Evolutionary conservation across 2,888 invertebrate species (phyloP).

Genomic region (Synergus gifuensis): DNA sequence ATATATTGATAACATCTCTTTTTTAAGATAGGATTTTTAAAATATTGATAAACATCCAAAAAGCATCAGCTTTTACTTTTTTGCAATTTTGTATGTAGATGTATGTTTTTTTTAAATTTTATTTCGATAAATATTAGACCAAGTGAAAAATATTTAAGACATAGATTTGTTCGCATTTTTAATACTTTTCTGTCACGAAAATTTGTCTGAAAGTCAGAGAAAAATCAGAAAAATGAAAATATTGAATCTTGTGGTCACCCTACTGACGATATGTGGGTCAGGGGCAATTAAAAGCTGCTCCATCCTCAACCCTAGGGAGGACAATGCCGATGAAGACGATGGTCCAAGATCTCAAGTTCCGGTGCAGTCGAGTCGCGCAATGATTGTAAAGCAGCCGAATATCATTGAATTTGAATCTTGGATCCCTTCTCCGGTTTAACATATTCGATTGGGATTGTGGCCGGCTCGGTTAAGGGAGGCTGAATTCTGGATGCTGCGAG

Average conservation of each 20-base stretch:
- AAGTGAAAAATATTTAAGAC: too few species aligned
- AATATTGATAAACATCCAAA: too few species aligned
- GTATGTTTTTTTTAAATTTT: too few species aligned
- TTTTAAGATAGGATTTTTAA: too few species aligned
- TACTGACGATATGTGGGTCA: constrained; percentile 25
- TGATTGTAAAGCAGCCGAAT: constrained; percentile 43
- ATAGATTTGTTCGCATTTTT: too few species aligned
- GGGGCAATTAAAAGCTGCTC: constrained; percentile 31
- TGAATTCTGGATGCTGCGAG: constrained; percentile 44
- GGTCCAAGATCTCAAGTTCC: constrained; percentile 21
- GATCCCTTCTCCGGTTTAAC: constrained; percentile 41
- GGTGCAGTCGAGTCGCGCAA: constrained; percentile 36
- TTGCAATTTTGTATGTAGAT: too few species aligned
- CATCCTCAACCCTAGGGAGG: not conserved
- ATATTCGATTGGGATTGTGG: constrained; percentile 46
- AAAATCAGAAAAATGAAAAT: too few species aligned
- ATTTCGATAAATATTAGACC: too few species aligned
- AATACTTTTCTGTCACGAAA: too few species aligned
- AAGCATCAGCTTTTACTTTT: too few species aligned
- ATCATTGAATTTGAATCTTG: constrained; percentile 43
- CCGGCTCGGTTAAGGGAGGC: constrained; percentile 35
- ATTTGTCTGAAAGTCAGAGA: too few species aligned
- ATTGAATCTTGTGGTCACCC: not conserved
- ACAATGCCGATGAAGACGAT: constrained; percentile 32
- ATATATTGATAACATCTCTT: too few species aligned